Percentiles rank a stretch among this genome's conserved stretches.
Evolutionary conservation across 2,888 invertebrate genomes (phyloP).

Genomic region (Allygus modestus): DNA sequence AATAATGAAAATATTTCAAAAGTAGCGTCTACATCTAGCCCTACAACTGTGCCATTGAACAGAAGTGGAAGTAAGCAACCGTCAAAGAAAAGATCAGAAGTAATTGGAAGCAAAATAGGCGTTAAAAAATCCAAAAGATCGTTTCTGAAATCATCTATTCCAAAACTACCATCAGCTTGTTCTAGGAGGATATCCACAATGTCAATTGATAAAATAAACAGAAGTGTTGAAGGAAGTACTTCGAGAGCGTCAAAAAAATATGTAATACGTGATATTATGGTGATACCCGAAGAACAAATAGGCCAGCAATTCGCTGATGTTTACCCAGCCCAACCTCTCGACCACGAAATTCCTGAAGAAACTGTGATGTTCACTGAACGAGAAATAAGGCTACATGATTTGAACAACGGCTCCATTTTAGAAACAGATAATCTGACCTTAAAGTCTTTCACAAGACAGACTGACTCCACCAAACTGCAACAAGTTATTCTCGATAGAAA

Average conservation of each 20-base stretch:
- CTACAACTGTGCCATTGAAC: background rate
- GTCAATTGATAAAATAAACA: background rate
- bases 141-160: background rate
- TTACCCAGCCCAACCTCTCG: background rate
- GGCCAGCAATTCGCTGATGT: background rate
- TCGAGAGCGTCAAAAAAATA: background rate
- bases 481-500: background rate
- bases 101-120: conserved; percentile 2
- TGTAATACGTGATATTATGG: background rate
- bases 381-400: background rate
- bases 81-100: background rate
- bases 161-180: background rate
- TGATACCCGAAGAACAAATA: background rate
- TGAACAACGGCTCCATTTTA: background rate
- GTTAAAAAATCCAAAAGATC: background rate
- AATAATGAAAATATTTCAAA: background rate
- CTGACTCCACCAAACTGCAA: background rate
- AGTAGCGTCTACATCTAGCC: background rate
- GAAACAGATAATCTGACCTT: background rate
- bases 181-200: background rate
- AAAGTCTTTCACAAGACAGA: background rate
- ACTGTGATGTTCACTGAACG: background rate
- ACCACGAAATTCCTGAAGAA: background rate
- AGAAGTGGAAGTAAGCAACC: background rate
- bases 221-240: background rate